Evolutionary conservation across 2,113 vertebrate genomes (phyloP), one percentile per base, ranked within the genome.

Genomic region (Bubo blakistoni): DNA sequence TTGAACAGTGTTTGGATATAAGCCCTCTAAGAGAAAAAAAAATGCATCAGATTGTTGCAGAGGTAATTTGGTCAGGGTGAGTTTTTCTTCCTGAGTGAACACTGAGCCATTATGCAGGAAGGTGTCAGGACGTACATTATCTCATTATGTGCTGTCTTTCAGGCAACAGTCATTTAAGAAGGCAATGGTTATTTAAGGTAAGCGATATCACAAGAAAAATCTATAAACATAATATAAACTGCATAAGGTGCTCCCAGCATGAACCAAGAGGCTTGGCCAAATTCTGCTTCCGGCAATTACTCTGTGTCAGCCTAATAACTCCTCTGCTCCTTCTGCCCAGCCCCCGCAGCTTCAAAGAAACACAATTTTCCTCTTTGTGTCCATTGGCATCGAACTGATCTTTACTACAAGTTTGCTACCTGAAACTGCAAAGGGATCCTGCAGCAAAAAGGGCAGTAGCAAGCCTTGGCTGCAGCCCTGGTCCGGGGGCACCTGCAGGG

Each of bases 221-320:
- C 96, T 93, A 73, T 96, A 96, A 88, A 85, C 77, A 81, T 65
- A 96, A 94, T 29, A 96, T 84, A 86, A 95, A 94, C 83, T 94
- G 84, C 92, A 96, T 95, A 93, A 96, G 85, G 92, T 92, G 51
- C 49, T 96, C 96, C 85, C 90, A 93, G 96, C 14, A 2, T 80
- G 92, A 96, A 90, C 54, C 71, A 88, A 18, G 9, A 88, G 66
- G 36, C 59, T 88, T 66, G 76, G 96, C 95, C 93, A 94, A 93
- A 93, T 71, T 96, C 95, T 0, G 44, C 92, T 97, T 96, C 93
- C 72, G 63, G 92, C 92, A 92, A 94, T 96, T 96, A 96, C 82
- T 96, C 85, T 86, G 66, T 93, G 79, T 95, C 92, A 94, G 90
- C 51, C 93, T 96, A 86, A 92, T 66, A 88, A 86, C 87, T 90